Percentiles rank a stretch among this genome's conserved stretches.
phyloP scores from a whole-genome alignment of 2,888 invertebrate genomes.

The Apodemia duryi region DNA sequence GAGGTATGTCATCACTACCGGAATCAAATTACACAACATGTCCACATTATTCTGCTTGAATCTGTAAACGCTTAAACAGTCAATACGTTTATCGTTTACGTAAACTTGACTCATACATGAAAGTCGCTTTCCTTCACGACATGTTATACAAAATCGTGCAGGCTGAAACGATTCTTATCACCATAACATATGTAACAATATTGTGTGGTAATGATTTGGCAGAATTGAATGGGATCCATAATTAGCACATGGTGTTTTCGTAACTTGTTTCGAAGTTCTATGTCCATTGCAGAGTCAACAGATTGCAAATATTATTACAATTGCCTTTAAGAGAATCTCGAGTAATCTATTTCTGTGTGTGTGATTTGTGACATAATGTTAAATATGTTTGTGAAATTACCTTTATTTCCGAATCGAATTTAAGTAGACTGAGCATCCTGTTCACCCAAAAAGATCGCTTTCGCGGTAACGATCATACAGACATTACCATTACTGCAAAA shows the following conservation, averaged over 20 bases:
- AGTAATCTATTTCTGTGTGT: not conserved
- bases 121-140: conserved; percentile 21
- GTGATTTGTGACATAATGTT: too few relatives aligned
- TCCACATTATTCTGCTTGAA: conserved; percentile 5
- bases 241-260: conserved; percentile 13
- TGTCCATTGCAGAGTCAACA: conserved; percentile 1
- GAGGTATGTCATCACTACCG: conserved; percentile 9
- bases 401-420: too few relatives aligned
- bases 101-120: conserved; percentile 27
- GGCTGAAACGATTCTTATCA: conserved; percentile 3
- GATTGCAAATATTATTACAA: not conserved
- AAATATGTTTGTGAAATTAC: too few relatives aligned
- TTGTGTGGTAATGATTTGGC: not conserved
- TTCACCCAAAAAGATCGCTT: too few relatives aligned
- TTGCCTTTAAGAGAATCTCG: not conserved
- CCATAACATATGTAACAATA: not conserved
- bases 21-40: conserved; percentile 8
- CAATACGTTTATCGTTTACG: conserved; percentile 19
- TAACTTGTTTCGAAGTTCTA: conserved; percentile 3
- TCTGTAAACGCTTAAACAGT: conserved; percentile 13
- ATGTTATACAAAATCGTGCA: not conserved
- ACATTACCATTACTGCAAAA: too few relatives aligned
- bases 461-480: too few relatives aligned
- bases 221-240: not conserved
- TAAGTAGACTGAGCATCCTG: too few relatives aligned